These are phyloP conservation scores for Apistogramma diplotaenia DNA, from an alignment of 2,113 vertebrate genomes.

Conservation along the genomic window DNA sequence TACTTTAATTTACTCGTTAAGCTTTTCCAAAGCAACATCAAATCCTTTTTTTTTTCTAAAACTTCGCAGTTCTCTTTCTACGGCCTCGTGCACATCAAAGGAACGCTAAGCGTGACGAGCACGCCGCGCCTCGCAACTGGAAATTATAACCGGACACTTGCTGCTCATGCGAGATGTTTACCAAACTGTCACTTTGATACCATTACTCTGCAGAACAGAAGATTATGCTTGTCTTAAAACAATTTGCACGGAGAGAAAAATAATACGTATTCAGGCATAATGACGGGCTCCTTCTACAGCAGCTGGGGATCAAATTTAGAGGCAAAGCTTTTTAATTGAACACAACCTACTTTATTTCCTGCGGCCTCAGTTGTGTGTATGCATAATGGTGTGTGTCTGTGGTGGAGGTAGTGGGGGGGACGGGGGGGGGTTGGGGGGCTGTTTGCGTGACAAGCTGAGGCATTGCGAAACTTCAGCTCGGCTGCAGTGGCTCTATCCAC, in stretches of 20 bases:
- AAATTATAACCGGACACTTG: slow-evolving; percentile 7
- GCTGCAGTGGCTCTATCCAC: slow-evolving; percentile 35
- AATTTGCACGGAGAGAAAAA: background rate
- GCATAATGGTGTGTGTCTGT: slow-evolving; percentile 21
- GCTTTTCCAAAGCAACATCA: background rate
- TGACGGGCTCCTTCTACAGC: background rate
- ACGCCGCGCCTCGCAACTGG: slow-evolving; percentile 7
- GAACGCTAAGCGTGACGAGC: slow-evolving; percentile 20
- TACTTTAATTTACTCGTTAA: background rate
- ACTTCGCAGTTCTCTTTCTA: background rate
- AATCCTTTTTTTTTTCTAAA: background rate
- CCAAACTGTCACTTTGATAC: slow-evolving; percentile 1
- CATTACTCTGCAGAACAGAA: background rate
- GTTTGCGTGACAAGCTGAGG: slow-evolving; percentile 45
- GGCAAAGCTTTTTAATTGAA: slow-evolving; percentile 36
- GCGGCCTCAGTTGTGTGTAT: slow-evolving; percentile 5
- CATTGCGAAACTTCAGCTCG: slow-evolving; percentile 41
- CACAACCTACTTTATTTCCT: slow-evolving; percentile 31
- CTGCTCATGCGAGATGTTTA: background rate
- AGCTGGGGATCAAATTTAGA: slow-evolving; percentile 27
- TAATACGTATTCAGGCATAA: background rate
- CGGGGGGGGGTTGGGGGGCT: slow-evolving; percentile 15
- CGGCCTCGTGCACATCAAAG: slow-evolving; percentile 5
- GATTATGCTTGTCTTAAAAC: background rate
- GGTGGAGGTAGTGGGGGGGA: background rate